These are phyloP conservation scores for cat (Felis catus) DNA, from an alignment of 2,113 vertebrate genomes.

Conservation along the genomic window F.catus_Fca126_mat1.0 CM031425.1:45153501-45154000, in stretches of 20 bases:
- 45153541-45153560: conserved; percentile 92
- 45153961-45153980: not conserved
- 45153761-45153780: conserved; percentile 90
- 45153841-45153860: not conserved
- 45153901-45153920: not conserved
- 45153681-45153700: conserved; percentile 91
- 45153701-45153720: conserved; percentile 90
- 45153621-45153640: conserved; percentile 91
- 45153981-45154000: not conserved
- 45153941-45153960: not conserved
- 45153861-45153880: not conserved
- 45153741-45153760: conserved; percentile 69
- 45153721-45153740: conserved; percentile 94
- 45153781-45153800: conserved; percentile 89
- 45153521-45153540: conserved; percentile 93
- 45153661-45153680: conserved; percentile 89
- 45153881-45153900: not conserved
- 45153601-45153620: conserved; percentile 92
- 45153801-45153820: conserved; percentile 65
- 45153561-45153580: conserved; percentile 93
- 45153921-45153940: not conserved
- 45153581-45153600: conserved; percentile 93
- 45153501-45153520: conserved; percentile 90
- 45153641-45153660: conserved; percentile 86
- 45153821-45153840: not conserved